Evolutionary conservation across 2,888 invertebrate species (phyloP), one percentile per base, ranked within the genome.

Genomic region (Acleris literana): DNA sequence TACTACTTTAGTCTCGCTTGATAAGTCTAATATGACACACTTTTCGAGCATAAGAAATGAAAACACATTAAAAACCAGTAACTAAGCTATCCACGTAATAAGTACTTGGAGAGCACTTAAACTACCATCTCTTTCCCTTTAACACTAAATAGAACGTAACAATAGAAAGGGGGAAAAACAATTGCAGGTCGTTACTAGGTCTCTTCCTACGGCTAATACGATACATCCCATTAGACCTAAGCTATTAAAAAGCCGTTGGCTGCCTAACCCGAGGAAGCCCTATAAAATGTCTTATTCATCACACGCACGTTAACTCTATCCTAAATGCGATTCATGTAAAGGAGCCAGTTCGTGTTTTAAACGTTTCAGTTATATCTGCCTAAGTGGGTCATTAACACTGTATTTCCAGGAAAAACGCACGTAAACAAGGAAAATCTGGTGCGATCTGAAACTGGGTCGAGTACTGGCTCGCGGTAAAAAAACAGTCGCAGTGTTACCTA

Each of bases 321-420:
- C 5, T 5, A 5, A 56, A 43, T 22, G 11, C 20, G 13, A 9
- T 39, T 11, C 9, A 39, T 39, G 2, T 11, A 11, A 29, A 39
- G 13, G 13, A 13, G 39, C 13, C 39, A 13, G 13, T 13, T 1
- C n/a, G 16, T n/a, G 16, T 46, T 46, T 46, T 46, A 2, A 13
- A 46, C 46, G 46, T 46, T n/a, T 70, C 71, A 64, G 63, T 68
- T 56, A 67, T 63, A 60, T 71, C 68, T 64, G 52, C 64, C 53
- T 74, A 76, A 83, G 81, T 89, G 75, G 90, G 91, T 92, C 91
- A 91, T 89, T 90, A 89, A 86, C 90, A 85, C 79, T 79, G 74
- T 73, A 79, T 78, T 86, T 83, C 84, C 79, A 83, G 82, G 87
- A 86, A 87, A 81, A 78, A 61, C 58, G 55, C 76, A 74, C 78